Evolutionary conservation across 1,140 invertebrate species (phyloP).

Genomic region (Saxidomus purpurata): DNA sequence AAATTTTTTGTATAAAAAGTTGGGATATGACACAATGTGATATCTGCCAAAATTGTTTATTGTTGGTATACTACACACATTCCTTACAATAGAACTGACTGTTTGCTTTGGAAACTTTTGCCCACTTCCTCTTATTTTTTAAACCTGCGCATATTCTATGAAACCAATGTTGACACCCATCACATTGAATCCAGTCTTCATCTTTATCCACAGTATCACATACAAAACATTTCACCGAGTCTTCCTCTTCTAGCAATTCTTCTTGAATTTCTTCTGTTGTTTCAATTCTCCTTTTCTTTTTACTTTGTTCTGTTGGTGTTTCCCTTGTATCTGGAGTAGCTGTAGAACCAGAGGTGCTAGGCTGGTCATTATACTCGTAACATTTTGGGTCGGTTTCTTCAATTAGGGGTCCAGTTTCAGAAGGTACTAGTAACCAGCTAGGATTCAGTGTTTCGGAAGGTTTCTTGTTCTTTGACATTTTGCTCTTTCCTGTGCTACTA

Average conservation of each 20-base stretch:
- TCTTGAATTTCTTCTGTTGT: neutral
- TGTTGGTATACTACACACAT: no score
- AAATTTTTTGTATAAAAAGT: no score
- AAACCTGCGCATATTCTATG: slow-evolving; percentile 40
- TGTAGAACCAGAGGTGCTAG: neutral
- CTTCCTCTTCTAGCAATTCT: neutral
- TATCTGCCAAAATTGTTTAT: neutral
- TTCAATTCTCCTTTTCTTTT: neutral
- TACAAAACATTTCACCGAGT: neutral
- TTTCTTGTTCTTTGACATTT: neutral
- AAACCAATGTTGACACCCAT: slow-evolving; percentile 15
- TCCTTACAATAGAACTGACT: slow-evolving; percentile 29
- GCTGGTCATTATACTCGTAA: neutral
- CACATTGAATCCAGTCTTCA: slow-evolving; percentile 33
- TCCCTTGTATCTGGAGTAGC: neutral
- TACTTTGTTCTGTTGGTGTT: neutral
- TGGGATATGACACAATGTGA: no score
- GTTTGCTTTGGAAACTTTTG: neutral
- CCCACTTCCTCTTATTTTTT: slow-evolving; percentile 26
- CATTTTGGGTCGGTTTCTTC: no score
- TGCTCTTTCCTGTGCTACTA: neutral
- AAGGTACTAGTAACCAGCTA: no score
- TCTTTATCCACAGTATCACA: neutral
- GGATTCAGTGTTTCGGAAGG: neutral
- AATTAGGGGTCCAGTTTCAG: no score